Base-by-base conservation (phyloP, 1,140 invertebrate genomes). In the Xylocopa sonorina region DNA sequence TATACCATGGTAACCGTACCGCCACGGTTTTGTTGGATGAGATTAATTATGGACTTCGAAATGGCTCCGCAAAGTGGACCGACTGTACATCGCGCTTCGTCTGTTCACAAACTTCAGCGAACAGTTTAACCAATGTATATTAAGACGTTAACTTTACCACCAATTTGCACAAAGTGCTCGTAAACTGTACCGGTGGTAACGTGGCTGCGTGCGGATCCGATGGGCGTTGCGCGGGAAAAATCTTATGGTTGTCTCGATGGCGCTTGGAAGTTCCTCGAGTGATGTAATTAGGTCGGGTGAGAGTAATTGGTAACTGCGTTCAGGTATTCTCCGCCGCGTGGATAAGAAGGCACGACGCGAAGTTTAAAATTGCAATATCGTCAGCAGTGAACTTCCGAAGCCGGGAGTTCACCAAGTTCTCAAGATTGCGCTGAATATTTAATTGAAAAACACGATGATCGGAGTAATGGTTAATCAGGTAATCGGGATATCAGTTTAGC, bases 41-140 rank as follows among this genome's bases (percentile, higher is more conserved):
- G 83, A 85, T 86, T 86, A 85, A 83, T 86, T 86, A 86, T 82
- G 66, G 83, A 82, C 83, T 80, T 77, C 48, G 83, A 46, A 85
- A 85, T 79, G 77, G 80, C 43, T 82, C 34, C 21, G 32, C 80
- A 85, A 82, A 86, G 80, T 86, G 80, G 84, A 86, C 80, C 80
- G 71, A 79, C 71, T 62, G 55, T 58, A 69, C 64, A 82, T 76
- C 69, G 63, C 38, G 82, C 75, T 78, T 77, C 81, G 83, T 85
- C 78, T 80, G 80, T 68, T 82, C 50, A 34, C 74, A 86, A 86
- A 85, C 84, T 86, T 86, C 58, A 57, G 34, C 77, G 79, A 86
- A 86, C 85, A 86, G 84, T 86, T 86, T 86, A 86, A 74, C 84
- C 84, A 86, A 86, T 86, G 84, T 86, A 86, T 86, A 86, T 86